Percentiles rank a stretch among this genome's conserved stretches.
Evolutionary conservation across 2,797 vertebrate genomes (phyloP).

Genomic region (Xiphorhynchus erythropygius): DNA sequence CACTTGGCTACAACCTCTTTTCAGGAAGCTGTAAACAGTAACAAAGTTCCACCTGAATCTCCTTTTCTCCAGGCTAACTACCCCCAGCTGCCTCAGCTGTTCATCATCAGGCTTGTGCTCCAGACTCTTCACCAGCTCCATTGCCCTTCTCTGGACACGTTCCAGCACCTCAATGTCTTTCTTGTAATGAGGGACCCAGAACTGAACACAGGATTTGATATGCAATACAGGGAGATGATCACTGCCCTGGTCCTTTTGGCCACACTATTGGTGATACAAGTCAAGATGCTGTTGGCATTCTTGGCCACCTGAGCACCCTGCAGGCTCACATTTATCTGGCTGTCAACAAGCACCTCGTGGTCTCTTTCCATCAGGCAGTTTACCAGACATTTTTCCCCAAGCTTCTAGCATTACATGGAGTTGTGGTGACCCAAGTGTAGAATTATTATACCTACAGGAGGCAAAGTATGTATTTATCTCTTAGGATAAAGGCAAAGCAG

Average conservation of each 20-base stretch:
- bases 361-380: neutral
- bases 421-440: neutral
- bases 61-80: neutral
- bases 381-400: neutral
- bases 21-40: neutral
- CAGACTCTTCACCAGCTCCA: rapidly evolving
- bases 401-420: neutral
- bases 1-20: neutral
- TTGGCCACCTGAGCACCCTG: neutral
- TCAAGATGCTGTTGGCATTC: too few species aligned
- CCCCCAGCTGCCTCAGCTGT: rapidly evolving
- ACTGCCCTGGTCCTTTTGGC: neutral
- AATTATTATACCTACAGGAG: neutral
- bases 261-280: too few species aligned
- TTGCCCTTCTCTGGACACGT: rapidly evolving
- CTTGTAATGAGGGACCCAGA: neutral
- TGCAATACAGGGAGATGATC: rapidly evolving
- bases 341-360: neutral
- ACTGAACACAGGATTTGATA: neutral
- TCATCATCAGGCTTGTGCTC: neutral
- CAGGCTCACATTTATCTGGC: neutral
- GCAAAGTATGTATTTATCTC: neutral
- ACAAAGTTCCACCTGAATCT: neutral
- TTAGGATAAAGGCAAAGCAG: neutral
- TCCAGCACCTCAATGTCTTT: neutral